phyloP scores from a whole-genome alignment of 2,797 vertebrate species.

The Sebastes vulpes region DNA sequence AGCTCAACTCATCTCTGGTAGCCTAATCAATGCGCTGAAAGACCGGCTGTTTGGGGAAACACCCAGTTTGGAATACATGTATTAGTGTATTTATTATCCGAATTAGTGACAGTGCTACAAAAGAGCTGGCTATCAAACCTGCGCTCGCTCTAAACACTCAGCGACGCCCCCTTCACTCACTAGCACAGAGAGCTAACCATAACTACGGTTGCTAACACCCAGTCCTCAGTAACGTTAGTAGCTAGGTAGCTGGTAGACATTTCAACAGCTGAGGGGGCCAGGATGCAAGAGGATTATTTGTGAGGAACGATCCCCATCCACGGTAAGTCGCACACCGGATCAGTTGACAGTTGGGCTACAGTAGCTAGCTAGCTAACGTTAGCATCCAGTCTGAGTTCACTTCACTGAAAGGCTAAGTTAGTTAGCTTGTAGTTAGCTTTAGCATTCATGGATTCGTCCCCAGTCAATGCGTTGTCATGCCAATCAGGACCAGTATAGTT shows the following conservation, averaged over 20 bases:
- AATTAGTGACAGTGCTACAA: not conserved
- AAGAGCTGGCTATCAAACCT: not conserved
- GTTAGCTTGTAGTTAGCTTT: not conserved
- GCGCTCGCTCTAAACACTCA: not conserved
- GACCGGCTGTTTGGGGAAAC: no score
- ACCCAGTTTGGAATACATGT: not conserved
- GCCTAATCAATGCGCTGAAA: no score
- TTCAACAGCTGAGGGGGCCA: not conserved
- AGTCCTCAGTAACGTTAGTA: not conserved
- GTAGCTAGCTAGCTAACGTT: not conserved
- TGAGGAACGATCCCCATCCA: slow-evolving; percentile 43
- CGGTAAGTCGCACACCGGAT: slow-evolving; percentile 49
- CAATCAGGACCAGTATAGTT: not conserved
- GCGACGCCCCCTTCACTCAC: not conserved
- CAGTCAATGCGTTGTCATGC: not conserved
- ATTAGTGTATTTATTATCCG: not conserved
- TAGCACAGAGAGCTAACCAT: not conserved
- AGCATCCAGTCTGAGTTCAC: not conserved
- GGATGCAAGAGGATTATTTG: slow-evolving; percentile 58
- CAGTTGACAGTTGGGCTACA: no score
- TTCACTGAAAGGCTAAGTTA: not conserved
- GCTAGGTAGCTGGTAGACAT: not conserved
- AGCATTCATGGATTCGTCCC: not conserved
- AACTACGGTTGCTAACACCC: not conserved
- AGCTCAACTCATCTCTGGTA: no score